Conservation (phyloP, 1,140 invertebrate species). For the Paraescarpia echinospica region DNA sequence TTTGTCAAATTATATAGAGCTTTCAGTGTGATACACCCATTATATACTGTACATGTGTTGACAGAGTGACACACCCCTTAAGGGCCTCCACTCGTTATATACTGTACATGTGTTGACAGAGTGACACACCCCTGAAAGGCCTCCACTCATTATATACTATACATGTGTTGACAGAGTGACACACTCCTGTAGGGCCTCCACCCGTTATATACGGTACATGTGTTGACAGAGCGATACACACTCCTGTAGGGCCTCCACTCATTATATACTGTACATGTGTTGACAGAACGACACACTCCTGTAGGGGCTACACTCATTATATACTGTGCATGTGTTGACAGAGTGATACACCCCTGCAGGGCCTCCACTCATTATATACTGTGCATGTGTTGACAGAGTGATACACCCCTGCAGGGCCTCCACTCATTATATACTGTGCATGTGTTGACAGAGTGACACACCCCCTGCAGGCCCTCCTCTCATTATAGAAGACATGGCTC, state of each 20-base stretch:
- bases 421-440: neutral
- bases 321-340: neutral
- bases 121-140: neutral
- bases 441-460: neutral
- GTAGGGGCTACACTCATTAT: neutral
- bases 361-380: neutral
- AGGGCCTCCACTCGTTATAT: neutral
- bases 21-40: neutral
- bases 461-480: constrained; percentile 45
- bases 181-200: neutral
- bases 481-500: constrained; percentile 81
- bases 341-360: neutral
- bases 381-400: neutral
- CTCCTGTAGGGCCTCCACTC: neutral
- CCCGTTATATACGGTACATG: neutral
- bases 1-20: neutral
- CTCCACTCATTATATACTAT: neutral
- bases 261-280: neutral
- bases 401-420: neutral
- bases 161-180: neutral
- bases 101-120: neutral
- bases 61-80: neutral
- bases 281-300: neutral
- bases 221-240: neutral
- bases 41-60: constrained; percentile 8